These are phyloP conservation scores for Diachrysia chrysitis DNA, from an alignment of 2,888 invertebrate genomes.

Conservation along the genomic window DNA sequence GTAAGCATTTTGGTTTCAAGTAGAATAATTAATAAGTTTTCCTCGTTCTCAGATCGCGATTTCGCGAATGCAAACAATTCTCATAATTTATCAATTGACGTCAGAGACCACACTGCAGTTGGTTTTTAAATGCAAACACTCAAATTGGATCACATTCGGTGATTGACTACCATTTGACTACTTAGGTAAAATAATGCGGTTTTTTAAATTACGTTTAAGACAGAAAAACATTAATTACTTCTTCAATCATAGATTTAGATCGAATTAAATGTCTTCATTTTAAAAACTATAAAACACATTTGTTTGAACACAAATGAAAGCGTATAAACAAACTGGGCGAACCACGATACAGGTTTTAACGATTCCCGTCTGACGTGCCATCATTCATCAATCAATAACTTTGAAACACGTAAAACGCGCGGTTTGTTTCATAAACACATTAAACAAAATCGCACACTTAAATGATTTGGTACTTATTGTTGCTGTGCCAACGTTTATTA, in stretches of 20 bases:
- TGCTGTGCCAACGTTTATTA: neutral
- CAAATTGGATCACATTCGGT: conserved; percentile 14
- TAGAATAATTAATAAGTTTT: conserved; percentile 21
- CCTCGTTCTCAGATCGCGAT: conserved; percentile 14
- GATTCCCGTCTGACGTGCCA: neutral
- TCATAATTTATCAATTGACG: conserved; percentile 31
- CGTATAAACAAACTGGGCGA: neutral
- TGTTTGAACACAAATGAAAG: neutral
- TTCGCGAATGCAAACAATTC: conserved; percentile 21
- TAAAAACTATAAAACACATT: neutral
- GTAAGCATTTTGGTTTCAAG: neutral
- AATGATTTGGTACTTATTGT: conserved; percentile 9
- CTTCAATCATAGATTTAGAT: neutral
- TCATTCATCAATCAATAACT: conserved; percentile 7
- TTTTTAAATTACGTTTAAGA: neutral
- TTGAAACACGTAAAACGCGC: neutral
- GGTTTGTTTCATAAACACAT: conserved; percentile 6
- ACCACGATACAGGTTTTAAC: neutral
- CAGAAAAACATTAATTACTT: neutral
- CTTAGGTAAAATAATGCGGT: conserved; percentile 12
- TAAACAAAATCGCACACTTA: neutral
- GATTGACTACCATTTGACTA: conserved; percentile 13
- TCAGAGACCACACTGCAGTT: conserved; percentile 21
- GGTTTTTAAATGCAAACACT: conserved; percentile 33
- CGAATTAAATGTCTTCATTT: neutral